These are phyloP conservation scores for Halcyon smyrnensis DNA, from an alignment of 2,797 vertebrate species.

Conservation along the genomic window DNA sequence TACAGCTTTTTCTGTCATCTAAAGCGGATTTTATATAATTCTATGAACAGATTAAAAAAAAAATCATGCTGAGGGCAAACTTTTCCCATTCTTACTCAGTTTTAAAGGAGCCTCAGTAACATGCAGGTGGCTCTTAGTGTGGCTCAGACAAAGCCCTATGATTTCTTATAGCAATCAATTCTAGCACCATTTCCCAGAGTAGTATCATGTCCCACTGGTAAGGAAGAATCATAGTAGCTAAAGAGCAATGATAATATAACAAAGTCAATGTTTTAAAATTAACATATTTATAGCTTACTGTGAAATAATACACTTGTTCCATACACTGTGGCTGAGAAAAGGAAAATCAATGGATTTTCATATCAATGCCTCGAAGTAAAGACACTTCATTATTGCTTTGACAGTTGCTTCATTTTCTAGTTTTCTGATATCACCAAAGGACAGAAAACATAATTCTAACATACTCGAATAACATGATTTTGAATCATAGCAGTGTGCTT, in stretches of 20 bases:
- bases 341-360: background rate
- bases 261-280: background rate
- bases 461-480: background rate
- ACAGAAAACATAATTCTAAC: background rate
- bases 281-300: background rate
- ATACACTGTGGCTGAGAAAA: background rate
- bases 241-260: background rate
- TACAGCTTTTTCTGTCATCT: background rate
- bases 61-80: background rate
- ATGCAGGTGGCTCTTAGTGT: background rate
- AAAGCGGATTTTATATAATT: background rate
- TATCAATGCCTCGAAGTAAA: background rate
- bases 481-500: background rate
- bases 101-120: background rate
- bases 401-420: background rate
- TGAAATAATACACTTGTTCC: background rate
- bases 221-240: background rate
- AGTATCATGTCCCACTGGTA: background rate
- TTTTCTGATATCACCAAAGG: background rate
- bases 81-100: background rate
- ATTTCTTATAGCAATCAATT: background rate
- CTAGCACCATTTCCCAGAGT: background rate
- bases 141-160: background rate
- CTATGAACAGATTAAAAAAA: background rate
- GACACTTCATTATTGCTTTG: background rate